Evolutionary conservation across 2,888 invertebrate genomes (phyloP), one percentile per base, ranked within the genome.

Genomic region (Gastracanthus pulcherrimus): DNA sequence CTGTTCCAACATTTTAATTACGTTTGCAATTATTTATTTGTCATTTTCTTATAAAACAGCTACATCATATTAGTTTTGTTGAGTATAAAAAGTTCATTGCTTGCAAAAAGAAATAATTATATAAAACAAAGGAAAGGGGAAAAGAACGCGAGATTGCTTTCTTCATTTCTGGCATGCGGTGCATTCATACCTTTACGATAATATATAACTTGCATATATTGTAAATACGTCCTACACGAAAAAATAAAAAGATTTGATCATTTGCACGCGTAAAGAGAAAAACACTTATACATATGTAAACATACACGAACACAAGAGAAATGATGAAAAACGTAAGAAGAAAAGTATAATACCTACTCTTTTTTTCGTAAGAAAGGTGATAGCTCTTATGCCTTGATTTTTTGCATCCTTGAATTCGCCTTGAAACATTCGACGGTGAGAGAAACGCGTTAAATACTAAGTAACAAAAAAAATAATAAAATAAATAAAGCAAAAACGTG

Each of bases 371-470:
- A 85, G 75, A 85, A 84, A 82, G 84, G 84, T 87, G 86, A 89
- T 87, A 88, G 87, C 86, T 87, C 80, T 74, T 81, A 86, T 86
- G 88, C 88, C 88, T 88, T 89, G 86, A 87, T 88, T 88, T 87
- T 87, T 66, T 45, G 85, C 87, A 89, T 85, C 85, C 87, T 86
- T 85, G 82, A 84, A 86, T 87, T 82, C 85, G 85, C 86, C 86
- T 86, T 86, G 84, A 85, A 84, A 84, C 67, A 82, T 83, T 84
- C 75, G 81, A 85, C 82, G 83, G 85, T 84, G 84, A 84, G 81
- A 83, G 80, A 85, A 82, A 77, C 69, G 70, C 76, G 74, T 80
- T 77, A 70, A 76, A 34, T 79, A 79, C 48, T 82, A 82, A 79
- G 76, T 71, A 75, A 31, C n/a, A 80, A 74, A 77, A 74, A 74